These are phyloP conservation scores for Florisuga fusca DNA, from an alignment of 2,797 vertebrate species.

Conservation along the genomic window DNA sequence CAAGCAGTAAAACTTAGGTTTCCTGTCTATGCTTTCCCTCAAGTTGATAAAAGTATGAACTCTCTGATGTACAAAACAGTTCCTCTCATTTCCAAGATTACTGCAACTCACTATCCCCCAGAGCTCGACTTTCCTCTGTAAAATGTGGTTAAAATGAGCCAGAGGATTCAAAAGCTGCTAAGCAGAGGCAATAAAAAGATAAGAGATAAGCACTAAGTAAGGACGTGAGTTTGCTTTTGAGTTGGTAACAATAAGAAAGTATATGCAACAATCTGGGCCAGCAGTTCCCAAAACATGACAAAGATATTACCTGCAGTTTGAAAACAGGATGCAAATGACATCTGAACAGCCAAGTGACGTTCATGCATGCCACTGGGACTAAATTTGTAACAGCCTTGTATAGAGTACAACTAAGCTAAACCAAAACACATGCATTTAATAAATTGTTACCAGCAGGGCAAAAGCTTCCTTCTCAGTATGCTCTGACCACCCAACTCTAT, in stretches of 20 bases:
- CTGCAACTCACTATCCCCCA: background rate
- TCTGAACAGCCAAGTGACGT: background rate
- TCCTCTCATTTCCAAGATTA: background rate
- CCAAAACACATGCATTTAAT: background rate
- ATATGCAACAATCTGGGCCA: background rate
- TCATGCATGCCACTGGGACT: background rate
- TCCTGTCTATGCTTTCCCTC: background rate
- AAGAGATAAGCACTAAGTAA: background rate
- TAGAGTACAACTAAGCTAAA: background rate
- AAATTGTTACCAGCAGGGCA: background rate
- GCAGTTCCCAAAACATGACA: background rate
- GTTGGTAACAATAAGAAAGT: background rate
- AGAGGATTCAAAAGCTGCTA: constrained; percentile 5
- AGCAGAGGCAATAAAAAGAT: background rate
- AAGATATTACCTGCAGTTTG: background rate
- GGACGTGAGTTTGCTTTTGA: background rate
- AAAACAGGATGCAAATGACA: background rate
- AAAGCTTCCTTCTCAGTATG: background rate
- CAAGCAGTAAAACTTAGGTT: background rate
- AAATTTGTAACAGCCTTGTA: background rate
- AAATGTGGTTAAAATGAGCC: background rate
- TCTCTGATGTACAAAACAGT: background rate
- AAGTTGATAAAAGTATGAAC: background rate
- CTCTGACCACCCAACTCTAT: background rate
- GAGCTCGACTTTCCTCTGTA: background rate